These are phyloP conservation scores for Danio choprae DNA, from an alignment of 2,797 vertebrate genomes.

Conservation along the genomic window DNA sequence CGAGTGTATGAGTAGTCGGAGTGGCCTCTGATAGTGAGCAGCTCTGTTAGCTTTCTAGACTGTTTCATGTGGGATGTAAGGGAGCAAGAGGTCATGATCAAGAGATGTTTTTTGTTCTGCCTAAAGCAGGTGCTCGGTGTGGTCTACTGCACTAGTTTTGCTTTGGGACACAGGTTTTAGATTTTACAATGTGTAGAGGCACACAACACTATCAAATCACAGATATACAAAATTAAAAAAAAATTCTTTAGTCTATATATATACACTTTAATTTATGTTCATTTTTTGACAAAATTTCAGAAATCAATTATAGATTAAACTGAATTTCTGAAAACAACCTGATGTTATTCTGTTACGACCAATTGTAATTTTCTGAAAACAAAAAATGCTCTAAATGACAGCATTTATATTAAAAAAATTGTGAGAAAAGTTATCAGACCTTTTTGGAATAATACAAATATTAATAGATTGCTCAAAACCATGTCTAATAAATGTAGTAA, in stretches of 20 bases:
- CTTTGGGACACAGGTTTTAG: not conserved
- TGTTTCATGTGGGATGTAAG: not conserved
- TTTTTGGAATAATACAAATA: too few relatives aligned
- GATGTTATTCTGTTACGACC: too few relatives aligned
- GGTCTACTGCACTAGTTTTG: not conserved
- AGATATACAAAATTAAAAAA: not conserved
- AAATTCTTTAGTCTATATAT: not conserved
- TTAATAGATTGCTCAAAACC: too few relatives aligned
- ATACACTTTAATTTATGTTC: too few relatives aligned
- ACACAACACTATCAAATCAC: not conserved
- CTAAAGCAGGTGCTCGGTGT: constrained; percentile 29
- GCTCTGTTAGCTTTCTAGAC: constrained; percentile 18
- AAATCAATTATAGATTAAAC: too few relatives aligned
- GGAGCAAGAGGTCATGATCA: constrained; percentile 37
- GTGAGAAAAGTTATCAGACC: too few relatives aligned
- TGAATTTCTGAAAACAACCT: too few relatives aligned
- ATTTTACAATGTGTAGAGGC: not conserved
- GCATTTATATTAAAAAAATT: too few relatives aligned
- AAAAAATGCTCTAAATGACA: too few relatives aligned
- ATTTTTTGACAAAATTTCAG: too few relatives aligned
- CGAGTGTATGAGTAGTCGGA: not conserved
- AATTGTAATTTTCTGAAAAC: too few relatives aligned
- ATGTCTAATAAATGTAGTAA: too few relatives aligned
- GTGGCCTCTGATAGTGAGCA: not conserved
- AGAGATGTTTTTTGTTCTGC: constrained; percentile 19